These are phyloP conservation scores for Graptemys geographica DNA, from an alignment of 2,797 vertebrate species.

Conservation along the genomic window DNA sequence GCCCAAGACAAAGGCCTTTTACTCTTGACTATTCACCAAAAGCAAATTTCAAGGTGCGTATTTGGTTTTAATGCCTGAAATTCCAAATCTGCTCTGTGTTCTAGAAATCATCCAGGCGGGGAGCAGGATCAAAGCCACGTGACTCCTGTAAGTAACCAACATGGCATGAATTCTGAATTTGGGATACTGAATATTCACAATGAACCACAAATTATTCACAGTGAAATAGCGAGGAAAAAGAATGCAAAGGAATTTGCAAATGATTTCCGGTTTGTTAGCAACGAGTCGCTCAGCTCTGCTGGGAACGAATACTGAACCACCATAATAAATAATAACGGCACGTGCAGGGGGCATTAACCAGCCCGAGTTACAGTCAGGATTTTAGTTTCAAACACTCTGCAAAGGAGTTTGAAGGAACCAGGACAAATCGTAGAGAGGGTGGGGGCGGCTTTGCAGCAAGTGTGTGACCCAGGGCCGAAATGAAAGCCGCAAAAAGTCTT, in stretches of 20 bases:
- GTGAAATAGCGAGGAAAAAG: rapidly evolving
- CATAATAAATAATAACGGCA: background rate
- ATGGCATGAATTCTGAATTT: background rate
- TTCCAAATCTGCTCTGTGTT: slow-evolving; percentile 2
- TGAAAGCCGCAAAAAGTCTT: background rate
- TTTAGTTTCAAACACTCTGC: background rate
- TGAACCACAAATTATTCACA: background rate
- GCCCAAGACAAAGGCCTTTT: background rate
- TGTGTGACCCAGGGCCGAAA: background rate
- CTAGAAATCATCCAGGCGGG: slow-evolving; percentile 45
- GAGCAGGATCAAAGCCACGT: slow-evolving; percentile 9
- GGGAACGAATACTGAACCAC: slow-evolving; percentile 10
- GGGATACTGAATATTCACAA: background rate
- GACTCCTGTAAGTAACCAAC: background rate
- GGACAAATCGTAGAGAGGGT: background rate
- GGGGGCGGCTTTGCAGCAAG: background rate
- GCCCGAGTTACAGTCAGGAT: background rate
- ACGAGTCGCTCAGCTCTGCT: background rate
- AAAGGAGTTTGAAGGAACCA: rapidly evolving
- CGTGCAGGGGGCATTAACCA: background rate
- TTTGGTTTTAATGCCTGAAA: slow-evolving; percentile 37
- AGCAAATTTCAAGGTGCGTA: slow-evolving; percentile 2
- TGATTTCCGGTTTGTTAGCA: background rate
- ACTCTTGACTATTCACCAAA: background rate
- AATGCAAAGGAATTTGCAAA: background rate